Conservation (phyloP, 2,113 vertebrate genomes). For the Callithrix jacchus region DNA sequence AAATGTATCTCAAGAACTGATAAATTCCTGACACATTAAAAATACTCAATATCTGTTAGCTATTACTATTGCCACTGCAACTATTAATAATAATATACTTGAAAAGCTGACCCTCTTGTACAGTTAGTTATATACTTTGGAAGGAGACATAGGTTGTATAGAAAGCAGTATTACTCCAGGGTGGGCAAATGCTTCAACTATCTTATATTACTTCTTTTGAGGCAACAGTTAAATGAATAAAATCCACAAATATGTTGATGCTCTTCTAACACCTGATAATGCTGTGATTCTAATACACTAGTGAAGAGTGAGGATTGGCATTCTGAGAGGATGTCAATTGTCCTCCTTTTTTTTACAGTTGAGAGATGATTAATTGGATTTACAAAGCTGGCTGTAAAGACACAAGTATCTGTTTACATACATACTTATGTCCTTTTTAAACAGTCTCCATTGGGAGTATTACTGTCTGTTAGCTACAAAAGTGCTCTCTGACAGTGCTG, state of each 20-base stretch:
- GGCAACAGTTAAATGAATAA: background rate
- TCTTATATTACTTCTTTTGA: background rate
- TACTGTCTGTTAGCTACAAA: conserved; percentile 72
- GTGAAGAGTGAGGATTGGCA: background rate
- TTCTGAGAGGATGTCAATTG: background rate
- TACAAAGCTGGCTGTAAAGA: background rate
- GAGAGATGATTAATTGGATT: background rate
- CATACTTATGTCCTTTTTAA: background rate
- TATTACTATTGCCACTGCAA: background rate
- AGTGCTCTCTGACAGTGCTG: conserved; percentile 54
- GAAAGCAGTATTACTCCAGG: background rate
- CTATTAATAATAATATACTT: background rate
- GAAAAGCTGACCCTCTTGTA: background rate
- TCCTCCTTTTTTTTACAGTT: background rate
- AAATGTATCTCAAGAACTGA: background rate
- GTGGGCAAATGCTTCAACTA: background rate
- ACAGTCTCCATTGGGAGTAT: conserved; percentile 64
- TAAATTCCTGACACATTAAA: background rate
- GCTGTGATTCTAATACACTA: background rate
- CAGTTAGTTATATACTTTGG: background rate
- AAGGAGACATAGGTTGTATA: background rate
- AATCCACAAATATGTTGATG: background rate
- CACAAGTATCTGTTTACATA: background rate
- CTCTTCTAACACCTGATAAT: background rate
- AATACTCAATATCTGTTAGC: background rate